These are phyloP conservation scores for Xenopus petersii DNA, from an alignment of 2,797 vertebrate species.

Conservation along the genomic window DNA sequence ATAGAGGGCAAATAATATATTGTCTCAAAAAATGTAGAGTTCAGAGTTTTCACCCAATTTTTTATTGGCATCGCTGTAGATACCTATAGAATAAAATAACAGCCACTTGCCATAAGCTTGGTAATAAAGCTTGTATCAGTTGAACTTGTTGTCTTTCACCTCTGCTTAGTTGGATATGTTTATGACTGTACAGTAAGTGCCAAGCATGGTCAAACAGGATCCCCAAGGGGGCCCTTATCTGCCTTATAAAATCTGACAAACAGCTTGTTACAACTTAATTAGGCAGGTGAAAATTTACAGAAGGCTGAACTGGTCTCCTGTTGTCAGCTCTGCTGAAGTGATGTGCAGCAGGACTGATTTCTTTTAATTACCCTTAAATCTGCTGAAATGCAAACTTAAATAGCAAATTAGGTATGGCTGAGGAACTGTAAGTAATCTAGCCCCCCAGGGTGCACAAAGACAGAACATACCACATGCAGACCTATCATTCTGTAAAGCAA, in stretches of 20 bases:
- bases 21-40: neutral
- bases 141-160: constrained; percentile 36
- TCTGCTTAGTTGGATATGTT: constrained; percentile 33
- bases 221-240: constrained; percentile 41
- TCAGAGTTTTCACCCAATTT: too few relatives aligned
- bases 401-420: constrained; percentile 64
- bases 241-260: constrained; percentile 48
- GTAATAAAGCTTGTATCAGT: constrained; percentile 30
- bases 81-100: neutral
- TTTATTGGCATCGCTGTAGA: too few relatives aligned
- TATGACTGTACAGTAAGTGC: constrained; percentile 36
- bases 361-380: constrained; percentile 76
- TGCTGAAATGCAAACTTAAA: constrained; percentile 74
- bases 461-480: constrained; percentile 13
- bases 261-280: constrained; percentile 45
- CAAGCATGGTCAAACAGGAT: constrained; percentile 23
- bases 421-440: constrained; percentile 45
- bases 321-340: constrained; percentile 54
- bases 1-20: neutral
- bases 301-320: constrained; percentile 63
- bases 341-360: constrained; percentile 61
- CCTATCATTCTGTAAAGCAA: neutral
- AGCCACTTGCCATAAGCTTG: constrained; percentile 10
- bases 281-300: constrained; percentile 63
- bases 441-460: constrained; percentile 16